Base-by-base conservation (phyloP, 2,797 vertebrate genomes). In the Denticeps clupeoides region DNA sequence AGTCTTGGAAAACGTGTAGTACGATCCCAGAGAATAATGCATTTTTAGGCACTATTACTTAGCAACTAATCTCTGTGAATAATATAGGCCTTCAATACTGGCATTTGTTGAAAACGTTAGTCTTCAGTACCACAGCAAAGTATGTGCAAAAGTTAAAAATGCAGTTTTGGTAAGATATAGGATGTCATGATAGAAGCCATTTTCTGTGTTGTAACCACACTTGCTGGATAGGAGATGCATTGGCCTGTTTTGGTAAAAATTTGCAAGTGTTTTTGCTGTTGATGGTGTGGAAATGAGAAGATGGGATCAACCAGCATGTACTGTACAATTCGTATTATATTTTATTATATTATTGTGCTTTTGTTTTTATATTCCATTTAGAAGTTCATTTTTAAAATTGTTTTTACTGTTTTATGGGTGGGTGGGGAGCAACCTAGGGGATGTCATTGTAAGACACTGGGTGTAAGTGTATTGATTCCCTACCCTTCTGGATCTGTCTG, bases 281-380 rank as follows among this genome's bases (percentile, higher is more conserved):
- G 55, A 60, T 57, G 64, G 48, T 73, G 65, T 57, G 65, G 49
- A 32, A 59, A 57, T 64, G 62, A 61, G 53, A 69, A 54, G 55
- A 52, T 54, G 57, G 73, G 73, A 73, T 73, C 73, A 65, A 61
- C 56, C 58, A 64, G 49, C 70, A 77, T 77, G 75, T 82, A 82
- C 74, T 84, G 81, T 85, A 86, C 73, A 83, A 80, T 81, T 77
- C 70, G 73, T 80, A 81, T 82, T 82, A 80, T 82, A 84, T 84
- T 86, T 83, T 82, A 81, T 80, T 76, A 82, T 79, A 77, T 76
- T 79, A 78, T 77, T 67, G 66, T 77, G 72, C 72, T 66, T 35
- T 64, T 69, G 59, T 71, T 78, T 81, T 43, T 75, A 72, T 79
- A 71, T 65, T 79, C 70, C 69, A 72, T 71, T 65, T 80, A 73